Conservation (phyloP, 92 coral and sea anemone genomes). For the Ricordea florida region DNA sequence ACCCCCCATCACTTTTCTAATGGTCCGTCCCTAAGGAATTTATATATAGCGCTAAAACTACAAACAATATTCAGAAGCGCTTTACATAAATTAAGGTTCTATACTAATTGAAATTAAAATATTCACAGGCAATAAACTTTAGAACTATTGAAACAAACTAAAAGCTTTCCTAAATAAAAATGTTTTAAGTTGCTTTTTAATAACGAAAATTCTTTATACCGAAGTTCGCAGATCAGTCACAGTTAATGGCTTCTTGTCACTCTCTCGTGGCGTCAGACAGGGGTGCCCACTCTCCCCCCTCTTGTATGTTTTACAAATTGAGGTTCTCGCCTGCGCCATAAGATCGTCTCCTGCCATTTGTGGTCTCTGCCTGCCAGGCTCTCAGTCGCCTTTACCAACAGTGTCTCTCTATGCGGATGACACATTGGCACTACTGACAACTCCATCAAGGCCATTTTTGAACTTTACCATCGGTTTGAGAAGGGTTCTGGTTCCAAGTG, state of each 20-base stretch:
- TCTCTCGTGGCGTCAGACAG: slow-evolving; percentile 59
- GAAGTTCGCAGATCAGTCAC: slow-evolving; percentile 25
- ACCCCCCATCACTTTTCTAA: too few species aligned
- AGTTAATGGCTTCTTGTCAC: slow-evolving; percentile 44
- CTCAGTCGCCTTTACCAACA: neutral
- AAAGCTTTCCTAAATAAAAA: too few species aligned
- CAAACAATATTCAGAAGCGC: too few species aligned
- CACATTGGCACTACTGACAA: slow-evolving; percentile 43
- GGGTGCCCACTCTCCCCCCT: slow-evolving; percentile 63
- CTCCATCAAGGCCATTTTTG: slow-evolving; percentile 18
- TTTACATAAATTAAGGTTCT: too few species aligned
- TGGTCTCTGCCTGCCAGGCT: slow-evolving; percentile 19
- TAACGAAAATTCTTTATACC: slow-evolving; percentile 18
- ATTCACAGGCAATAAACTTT: too few species aligned
- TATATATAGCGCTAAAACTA: too few species aligned
- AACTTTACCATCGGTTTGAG: slow-evolving; percentile 31
- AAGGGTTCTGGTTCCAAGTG: slow-evolving; percentile 49
- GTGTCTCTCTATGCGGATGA: slow-evolving; percentile 54
- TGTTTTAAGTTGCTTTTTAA: too few species aligned
- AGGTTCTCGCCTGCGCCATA: slow-evolving; percentile 39
- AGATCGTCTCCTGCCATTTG: slow-evolving; percentile 15
- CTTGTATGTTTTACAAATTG: slow-evolving; percentile 27
- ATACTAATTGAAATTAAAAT: too few species aligned
- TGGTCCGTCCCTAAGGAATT: too few species aligned
- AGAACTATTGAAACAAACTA: too few species aligned